Conservation (phyloP, 37 sponge, comb jelly and placozoan genomes). For the Eunapius fragilis region DNA sequence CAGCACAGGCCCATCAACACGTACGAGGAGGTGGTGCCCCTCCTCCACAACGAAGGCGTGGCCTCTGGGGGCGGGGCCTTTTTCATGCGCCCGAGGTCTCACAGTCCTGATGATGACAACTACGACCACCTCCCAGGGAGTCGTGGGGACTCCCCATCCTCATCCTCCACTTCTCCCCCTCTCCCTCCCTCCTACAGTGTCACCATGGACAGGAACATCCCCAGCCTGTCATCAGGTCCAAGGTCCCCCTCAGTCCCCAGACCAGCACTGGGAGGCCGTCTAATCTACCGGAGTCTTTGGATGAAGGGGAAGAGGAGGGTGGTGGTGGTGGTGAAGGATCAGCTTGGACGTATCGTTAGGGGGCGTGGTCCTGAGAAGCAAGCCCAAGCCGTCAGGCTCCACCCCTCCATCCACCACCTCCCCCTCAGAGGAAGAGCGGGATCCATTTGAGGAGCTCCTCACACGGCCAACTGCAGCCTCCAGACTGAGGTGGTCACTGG, state of each 20-base stretch:
- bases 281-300: background rate
- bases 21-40: background rate
- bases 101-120: background rate
- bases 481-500: slow-evolving; percentile 61
- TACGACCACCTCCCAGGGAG: background rate
- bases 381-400: background rate
- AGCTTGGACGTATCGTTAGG: background rate
- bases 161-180: background rate
- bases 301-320: slow-evolving; percentile 13
- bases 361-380: background rate
- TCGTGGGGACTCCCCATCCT: background rate
- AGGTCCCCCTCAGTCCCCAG: slow-evolving; percentile 13
- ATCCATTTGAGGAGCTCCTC: slow-evolving; percentile 60
- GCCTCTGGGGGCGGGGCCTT: background rate
- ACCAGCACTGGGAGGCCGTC: slow-evolving; percentile 14
- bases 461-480: background rate
- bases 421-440: background rate
- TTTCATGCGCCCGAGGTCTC: background rate
- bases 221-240: slow-evolving; percentile 39
- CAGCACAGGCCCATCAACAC: background rate
- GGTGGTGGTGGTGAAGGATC: background rate
- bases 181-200: background rate
- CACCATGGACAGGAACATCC: slow-evolving; percentile 2
- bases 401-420: background rate
- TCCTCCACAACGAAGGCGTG: background rate